Base-by-base conservation (phyloP, 2,888 invertebrate genomes). In the Trimorus sp. region DNA sequence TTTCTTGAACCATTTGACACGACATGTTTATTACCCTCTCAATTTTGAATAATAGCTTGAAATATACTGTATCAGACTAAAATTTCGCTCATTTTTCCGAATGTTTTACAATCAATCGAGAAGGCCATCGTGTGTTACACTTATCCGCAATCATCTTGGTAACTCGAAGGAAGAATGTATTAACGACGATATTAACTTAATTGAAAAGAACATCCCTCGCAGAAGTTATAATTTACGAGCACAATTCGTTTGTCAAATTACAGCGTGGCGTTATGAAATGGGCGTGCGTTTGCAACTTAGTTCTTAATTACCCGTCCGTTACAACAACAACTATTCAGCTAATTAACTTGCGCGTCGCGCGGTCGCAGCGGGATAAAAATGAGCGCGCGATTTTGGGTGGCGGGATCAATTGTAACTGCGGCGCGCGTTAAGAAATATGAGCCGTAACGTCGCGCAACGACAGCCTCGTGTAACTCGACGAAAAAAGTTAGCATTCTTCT, bases 401-500 rank as follows among this genome's bases (percentile, higher is more conserved):
- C 11, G 48, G 37, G 58, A 69, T 45, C 68, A 69, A 48, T 70
- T 51, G 51, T 3, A 38, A 48, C 0, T 4, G 56, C 14, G 0
- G 14, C 11, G 36, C 8, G 2, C 2, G 14, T 36, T n/a, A 54
- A 69, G 48, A 70, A 49, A 49, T 51, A 42, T 45, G 51, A 42
- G 14, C 11, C 56, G 56, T 51, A 70, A 77, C 63, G 53, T 58
- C 49, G 63, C 58, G 62, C 40, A 38, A 69, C 42, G 70, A 58
- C 58, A 58, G 70, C 26, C 4, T 4, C 26, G 26, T 26, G 26
- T 26, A 11, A 40, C 40, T 40, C 40, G 11, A 40, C 40, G 40
- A 12, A 62, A 56, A 74, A 79, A 79, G 79, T 79, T 79, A 16
- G 73, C 51, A 62, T 40, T 40, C 40, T 40, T 40, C 40, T 68